These are phyloP conservation scores for Neogale vison DNA, from an alignment of 2,113 vertebrate species.

Conservation along the genomic window DNA sequence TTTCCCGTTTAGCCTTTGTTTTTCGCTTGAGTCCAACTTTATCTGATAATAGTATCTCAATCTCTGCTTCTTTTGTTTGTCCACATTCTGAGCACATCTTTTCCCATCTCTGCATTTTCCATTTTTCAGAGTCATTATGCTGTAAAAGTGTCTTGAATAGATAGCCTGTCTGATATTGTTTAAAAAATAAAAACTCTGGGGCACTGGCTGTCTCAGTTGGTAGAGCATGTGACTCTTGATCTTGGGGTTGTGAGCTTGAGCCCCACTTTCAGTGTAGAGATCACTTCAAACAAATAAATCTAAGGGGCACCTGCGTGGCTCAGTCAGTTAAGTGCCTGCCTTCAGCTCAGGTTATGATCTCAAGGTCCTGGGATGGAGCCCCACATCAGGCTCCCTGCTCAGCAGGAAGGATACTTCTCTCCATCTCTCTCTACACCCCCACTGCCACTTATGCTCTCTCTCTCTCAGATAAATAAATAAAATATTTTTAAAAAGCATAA, in stretches of 20 bases:
- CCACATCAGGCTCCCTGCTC: too few species aligned
- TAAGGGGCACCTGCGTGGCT: neutral
- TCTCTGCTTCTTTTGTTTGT: neutral
- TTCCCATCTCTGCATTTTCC: neutral
- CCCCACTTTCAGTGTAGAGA: neutral
- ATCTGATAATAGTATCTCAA: neutral
- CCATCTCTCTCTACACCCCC: too few species aligned
- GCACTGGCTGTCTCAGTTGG: neutral
- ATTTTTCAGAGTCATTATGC: neutral
- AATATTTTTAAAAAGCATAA: too few species aligned
- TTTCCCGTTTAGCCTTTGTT: neutral
- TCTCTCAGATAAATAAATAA: too few species aligned
- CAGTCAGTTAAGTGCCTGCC: neutral
- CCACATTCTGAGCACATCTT: neutral
- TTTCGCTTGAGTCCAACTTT: neutral
- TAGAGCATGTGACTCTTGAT: neutral
- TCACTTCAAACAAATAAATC: neutral
- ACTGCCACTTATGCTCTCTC: too few species aligned
- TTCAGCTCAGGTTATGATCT: neutral
- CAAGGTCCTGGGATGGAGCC: too few species aligned
- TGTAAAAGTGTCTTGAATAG: neutral
- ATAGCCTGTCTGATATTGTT: neutral
- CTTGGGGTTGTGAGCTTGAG: neutral
- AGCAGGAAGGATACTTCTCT: too few species aligned
- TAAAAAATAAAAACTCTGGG: neutral